Percentiles rank a stretch among this genome's conserved stretches.
phyloP scores from a whole-genome alignment of 2,113 vertebrate species.

The Columbina picui region DNA sequence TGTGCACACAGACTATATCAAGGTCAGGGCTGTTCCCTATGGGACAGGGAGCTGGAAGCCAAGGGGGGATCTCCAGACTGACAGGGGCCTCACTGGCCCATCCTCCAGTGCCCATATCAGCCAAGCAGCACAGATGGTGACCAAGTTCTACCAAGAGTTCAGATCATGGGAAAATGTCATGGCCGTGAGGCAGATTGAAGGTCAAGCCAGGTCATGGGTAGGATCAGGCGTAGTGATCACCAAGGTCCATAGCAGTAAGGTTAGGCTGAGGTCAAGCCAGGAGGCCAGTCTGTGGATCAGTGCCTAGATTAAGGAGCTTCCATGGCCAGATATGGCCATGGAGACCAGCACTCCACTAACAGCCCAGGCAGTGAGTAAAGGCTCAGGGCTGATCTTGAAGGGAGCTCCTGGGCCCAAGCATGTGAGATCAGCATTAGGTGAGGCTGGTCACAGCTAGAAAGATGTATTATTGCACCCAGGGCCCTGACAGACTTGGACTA shows the following conservation, averaged over 20 bases:
- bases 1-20: not conserved
- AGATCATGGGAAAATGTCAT: not conserved
- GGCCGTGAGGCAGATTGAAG: not conserved
- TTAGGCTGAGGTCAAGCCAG: not conserved
- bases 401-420: not conserved
- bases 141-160: not conserved
- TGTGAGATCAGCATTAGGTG: not conserved
- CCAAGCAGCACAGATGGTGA: not conserved
- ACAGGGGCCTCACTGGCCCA: not conserved
- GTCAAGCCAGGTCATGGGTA: not conserved
- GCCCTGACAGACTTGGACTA: not conserved
- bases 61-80: not conserved
- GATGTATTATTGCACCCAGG: not conserved
- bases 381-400: not conserved
- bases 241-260: not conserved
- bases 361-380: not conserved
- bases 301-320: not conserved
- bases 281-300: not conserved
- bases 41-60: not conserved
- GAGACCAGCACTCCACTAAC: not conserved
- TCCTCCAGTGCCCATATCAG: not conserved
- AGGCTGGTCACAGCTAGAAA: not conserved
- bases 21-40: not conserved
- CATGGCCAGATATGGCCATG: fast-evolving
- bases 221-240: not conserved